Base-by-base conservation (phyloP, 2,797 vertebrate species). In the Semotilus atromaculatus region DNA sequence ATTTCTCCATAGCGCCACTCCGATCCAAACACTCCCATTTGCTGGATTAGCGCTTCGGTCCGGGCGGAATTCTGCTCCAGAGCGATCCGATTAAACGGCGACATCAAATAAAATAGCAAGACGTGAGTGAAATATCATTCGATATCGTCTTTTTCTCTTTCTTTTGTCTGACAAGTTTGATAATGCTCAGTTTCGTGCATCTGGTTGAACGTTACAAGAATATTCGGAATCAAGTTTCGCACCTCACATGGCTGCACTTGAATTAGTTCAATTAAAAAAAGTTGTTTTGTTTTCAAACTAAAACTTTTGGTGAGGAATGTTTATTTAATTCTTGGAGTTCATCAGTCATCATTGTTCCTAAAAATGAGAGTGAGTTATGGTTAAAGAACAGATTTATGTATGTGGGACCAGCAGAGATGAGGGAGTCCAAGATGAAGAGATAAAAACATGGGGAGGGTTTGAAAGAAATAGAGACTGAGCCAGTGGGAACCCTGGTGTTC, bases 41-140 rank as follows among this genome's bases (percentile, higher is more conserved):
- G 96, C 96, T 95, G 96, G 96, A 97, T 97, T 97, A 97, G 95
- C 94, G 91, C 94, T 91, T 94, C 93, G 92, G 94, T 91, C 90
- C 94, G 92, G 92, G 91, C 90, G 91, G 92, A 94, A 95, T 94
- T 96, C 90, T 90, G 94, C 92, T 92, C 91, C 53, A 93, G 93
- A 92, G 90, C 89, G 92, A 96, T 96, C 95, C 90, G 91, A 95
- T 95, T 95, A 94, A 91, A 90, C 88, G 90, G 88, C 89, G 87
- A 90, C 90, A 91, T 76, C 83, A 89, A 92, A 93, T 89, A 89
- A 84, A 89, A 91, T 82, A 90, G 89, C 90, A 62, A 82, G 88
- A 88, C 88, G 84, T 91, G 82, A 81, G 80, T 58, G 88, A 93
- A 94, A 94, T 92, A 89, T 83, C 91, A 94, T 84, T 74, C 89